A percentile compares a stretch with the other conserved stretches of the same genome.
Evolutionary conservation across 2,888 invertebrate species (phyloP).

Genomic region (Parapristionchus giblindavisi): DNA sequence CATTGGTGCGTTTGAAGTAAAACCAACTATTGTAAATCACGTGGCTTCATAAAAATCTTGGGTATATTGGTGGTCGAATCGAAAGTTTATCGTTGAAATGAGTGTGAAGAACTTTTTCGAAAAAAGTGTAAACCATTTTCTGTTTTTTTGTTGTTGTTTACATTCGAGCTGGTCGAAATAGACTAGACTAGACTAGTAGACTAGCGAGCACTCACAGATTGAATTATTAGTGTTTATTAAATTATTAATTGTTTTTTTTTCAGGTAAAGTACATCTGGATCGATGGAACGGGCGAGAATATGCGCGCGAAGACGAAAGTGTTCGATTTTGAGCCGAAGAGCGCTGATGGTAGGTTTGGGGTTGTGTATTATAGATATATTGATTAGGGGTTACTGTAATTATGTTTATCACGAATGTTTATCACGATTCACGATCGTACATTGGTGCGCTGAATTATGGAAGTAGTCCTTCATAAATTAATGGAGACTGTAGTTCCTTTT

Average conservation of each 20-base stretch:
- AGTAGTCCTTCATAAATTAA: no score
- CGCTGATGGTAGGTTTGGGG: conserved; percentile 71
- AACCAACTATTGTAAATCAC: no score
- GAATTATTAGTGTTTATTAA: no score
- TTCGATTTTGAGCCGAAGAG: conserved; percentile 82
- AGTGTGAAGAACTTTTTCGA: no score
- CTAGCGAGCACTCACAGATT: neutral
- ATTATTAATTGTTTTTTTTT: neutral
- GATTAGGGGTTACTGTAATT: neutral
- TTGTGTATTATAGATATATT: neutral
- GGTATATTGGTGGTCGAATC: no score
- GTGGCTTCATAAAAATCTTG: no score
- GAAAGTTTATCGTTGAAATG: no score
- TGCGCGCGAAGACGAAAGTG: conserved; percentile 87
- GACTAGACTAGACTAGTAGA: neutral
- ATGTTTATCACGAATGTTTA: neutral
- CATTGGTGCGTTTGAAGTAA: no score
- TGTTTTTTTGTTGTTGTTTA: no score
- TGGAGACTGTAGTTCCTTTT: neutral
- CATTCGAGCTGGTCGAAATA: no score
- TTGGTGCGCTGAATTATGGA: neutral
- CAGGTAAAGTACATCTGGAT: conserved; percentile 89
- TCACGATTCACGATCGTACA: neutral
- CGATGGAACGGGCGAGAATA: conserved; percentile 87
- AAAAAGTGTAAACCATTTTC: no score